These are phyloP conservation scores for Drosophila affinis DNA, from an alignment of 2,888 invertebrate species.

Conservation along the genomic window DNA sequence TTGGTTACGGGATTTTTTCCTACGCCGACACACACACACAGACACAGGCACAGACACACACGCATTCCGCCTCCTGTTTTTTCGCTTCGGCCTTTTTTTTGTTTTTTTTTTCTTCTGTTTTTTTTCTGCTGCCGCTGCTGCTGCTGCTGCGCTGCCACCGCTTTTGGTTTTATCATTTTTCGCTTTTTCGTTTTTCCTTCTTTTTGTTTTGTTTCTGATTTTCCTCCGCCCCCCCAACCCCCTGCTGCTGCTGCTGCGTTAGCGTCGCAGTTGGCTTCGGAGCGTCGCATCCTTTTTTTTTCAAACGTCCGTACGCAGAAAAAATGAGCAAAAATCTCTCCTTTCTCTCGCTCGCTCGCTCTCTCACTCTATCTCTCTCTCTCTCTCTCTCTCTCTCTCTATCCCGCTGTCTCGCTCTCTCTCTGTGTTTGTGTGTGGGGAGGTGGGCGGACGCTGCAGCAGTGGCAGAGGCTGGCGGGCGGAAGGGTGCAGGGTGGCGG, in stretches of 20 bases:
- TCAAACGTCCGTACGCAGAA: slow-evolving; percentile 61
- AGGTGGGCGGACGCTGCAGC: slow-evolving; percentile 16
- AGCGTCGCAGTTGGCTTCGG: slow-evolving; percentile 30
- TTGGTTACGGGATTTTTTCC: slow-evolving; percentile 68
- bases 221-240: slow-evolving; percentile 30
- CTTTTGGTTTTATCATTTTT: slow-evolving; percentile 73
- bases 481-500: slow-evolving; percentile 4
- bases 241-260: not conserved
- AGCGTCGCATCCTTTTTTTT: slow-evolving; percentile 70
- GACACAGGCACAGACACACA: slow-evolving; percentile 15
- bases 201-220: slow-evolving; percentile 75
- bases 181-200: slow-evolving; percentile 48
- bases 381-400: slow-evolving; percentile 39
- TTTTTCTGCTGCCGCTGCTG: slow-evolving; percentile 14
- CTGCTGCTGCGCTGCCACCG: slow-evolving; percentile 48
- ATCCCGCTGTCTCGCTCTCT: slow-evolving; percentile 30
- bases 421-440: slow-evolving; percentile 30
- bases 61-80: slow-evolving; percentile 21
- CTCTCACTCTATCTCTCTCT: slow-evolving; percentile 8
- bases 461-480: no score
- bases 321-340: slow-evolving; percentile 44
- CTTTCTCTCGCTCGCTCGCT: slow-evolving; percentile 39
- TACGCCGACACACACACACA: slow-evolving; percentile 33
- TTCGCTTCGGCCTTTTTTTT: slow-evolving; percentile 38
- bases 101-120: slow-evolving; percentile 25